Conservation (phyloP, 2,888 invertebrate species). For the Celastrina argiolus region DNA sequence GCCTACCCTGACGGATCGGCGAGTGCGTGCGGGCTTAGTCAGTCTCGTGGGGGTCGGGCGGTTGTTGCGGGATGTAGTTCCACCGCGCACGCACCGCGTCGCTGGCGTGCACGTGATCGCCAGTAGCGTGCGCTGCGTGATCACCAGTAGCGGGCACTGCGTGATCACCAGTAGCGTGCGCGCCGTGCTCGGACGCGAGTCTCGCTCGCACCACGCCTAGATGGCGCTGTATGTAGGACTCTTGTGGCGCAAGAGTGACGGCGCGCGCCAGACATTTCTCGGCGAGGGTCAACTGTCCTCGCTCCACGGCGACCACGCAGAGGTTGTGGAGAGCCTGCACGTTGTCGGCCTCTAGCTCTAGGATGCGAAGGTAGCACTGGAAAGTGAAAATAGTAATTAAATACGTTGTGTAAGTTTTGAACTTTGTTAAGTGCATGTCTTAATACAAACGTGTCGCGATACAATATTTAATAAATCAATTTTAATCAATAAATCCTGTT, state of each 20-base stretch:
- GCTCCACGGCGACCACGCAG: conserved; percentile 96
- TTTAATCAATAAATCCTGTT: too few species aligned
- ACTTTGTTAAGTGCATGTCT: too few species aligned
- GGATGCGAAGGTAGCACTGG: conserved; percentile 92
- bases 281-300: conserved; percentile 90
- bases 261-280: conserved; percentile 90
- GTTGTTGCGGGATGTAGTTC: conserved; percentile 74
- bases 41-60: conserved; percentile 65
- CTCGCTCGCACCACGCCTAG: conserved; percentile 91
- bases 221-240: conserved; percentile 94
- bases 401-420: too few species aligned
- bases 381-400: conserved; percentile 15
- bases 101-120: conserved; percentile 35
- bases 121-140: too few species aligned
- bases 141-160: conserved; percentile 43
- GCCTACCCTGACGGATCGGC: not conserved
- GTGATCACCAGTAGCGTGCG: conserved; percentile 28
- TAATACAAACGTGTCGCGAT: too few species aligned
- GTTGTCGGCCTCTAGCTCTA: conserved; percentile 92
- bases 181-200: conserved; percentile 62
- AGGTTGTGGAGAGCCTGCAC: conserved; percentile 97
- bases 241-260: conserved; percentile 89
- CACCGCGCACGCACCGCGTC: conserved; percentile 66
- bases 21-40: conserved; percentile 36
- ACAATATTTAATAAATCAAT: too few species aligned